phyloP scores from a whole-genome alignment of 2,797 vertebrate genomes.

The Crenichthys baileyi region DNA sequence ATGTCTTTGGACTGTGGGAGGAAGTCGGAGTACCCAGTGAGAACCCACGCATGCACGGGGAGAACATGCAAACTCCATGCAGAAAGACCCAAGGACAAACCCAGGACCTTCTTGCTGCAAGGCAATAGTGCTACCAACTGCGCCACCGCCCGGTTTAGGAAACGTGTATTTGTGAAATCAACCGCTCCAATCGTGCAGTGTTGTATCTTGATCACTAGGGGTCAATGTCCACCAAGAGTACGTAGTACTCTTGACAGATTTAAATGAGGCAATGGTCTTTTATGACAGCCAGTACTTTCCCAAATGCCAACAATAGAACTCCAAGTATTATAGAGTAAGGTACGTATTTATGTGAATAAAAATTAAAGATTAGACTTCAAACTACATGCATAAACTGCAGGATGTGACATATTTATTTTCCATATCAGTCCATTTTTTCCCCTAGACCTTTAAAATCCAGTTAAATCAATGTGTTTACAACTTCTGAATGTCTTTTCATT shows the following conservation, averaged over 20 bases:
- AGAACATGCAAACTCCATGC: no score
- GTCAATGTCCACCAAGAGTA: slow-evolving; percentile 31
- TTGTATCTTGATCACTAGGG: slow-evolving; percentile 42
- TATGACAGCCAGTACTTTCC: not conserved
- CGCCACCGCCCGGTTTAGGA: not conserved
- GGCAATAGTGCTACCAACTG: no score
- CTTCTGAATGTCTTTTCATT: not conserved
- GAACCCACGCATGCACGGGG: no score
- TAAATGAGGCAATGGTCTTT: not conserved
- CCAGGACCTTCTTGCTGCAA: no score
- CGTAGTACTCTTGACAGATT: not conserved
- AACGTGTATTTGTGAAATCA: not conserved
- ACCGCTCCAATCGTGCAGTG: slow-evolving; percentile 21
- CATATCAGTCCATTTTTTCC: not conserved
- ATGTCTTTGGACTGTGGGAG: no score
- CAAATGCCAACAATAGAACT: not conserved
- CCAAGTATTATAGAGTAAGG: not conserved
- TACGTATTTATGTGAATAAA: not conserved
- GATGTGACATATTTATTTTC: not conserved
- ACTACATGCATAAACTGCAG: not conserved
- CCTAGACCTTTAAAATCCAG: not conserved
- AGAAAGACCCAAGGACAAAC: no score
- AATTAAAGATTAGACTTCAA: not conserved
- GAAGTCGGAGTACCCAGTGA: no score
- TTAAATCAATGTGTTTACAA: not conserved